Evolutionary conservation across 2,888 invertebrate genomes (phyloP), one percentile per base, ranked within the genome.

Genomic region (Mermis nigrescens): DNA sequence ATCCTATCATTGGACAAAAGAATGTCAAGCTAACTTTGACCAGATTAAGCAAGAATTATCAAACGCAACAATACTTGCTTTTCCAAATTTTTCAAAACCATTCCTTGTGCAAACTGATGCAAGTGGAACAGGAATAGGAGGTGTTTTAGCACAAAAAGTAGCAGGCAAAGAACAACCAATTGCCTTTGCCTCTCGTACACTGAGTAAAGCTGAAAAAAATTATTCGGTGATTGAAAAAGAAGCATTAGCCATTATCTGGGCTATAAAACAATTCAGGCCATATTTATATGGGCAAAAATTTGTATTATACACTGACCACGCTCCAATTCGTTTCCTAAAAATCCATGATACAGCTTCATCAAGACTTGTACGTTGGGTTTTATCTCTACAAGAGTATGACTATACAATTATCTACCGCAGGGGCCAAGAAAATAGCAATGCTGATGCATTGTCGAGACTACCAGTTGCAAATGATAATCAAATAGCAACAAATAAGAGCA

Each of bases 261-360:
- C 46, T 51, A 27, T 56, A 7, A 46, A 56, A 19, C 28, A 56
- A 24, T 56, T 56, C 46, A 12, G 46, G 28, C 38, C n/a, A 22
- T 56, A 46, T 15, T 15, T 56, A 56, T 56, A 56, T 56, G 48
- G 46, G 12, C 51, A 28, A 19, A 46, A 56, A 46, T 46, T 56
- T 28, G 28, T 26, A 46, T 12, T 56, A 26, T 24, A 48, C 12
- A 56, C 48, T 56, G 57, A 56, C 27, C 57, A 56, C 27, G 26
- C 57, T 51, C 71, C 76, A 0, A 65, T 78, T 38, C 72, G 73
- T 69, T 79, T 75, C 74, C 62, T 78, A 4, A 62, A 73, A 60
- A 64, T 67, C 0, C 53, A 75, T 1, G 75, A 74, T 59, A 69
- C 74, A 1, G 72, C 73, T 0, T 67, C 69, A n/a, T 74, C 75